Conservation (phyloP, 2,113 vertebrate species). For the Pitta sordida region DNA sequence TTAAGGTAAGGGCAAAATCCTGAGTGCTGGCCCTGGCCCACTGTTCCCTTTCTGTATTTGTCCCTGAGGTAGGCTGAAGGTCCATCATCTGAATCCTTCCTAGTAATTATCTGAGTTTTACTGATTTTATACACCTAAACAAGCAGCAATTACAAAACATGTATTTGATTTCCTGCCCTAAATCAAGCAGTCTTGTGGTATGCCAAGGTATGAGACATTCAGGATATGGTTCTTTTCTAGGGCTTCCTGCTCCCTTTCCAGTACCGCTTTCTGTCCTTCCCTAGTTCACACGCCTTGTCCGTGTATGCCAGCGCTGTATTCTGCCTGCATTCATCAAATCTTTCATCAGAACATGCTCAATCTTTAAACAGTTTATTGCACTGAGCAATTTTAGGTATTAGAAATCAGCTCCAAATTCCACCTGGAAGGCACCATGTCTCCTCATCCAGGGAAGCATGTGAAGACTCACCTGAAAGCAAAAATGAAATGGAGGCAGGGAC, state of each 20-base stretch:
- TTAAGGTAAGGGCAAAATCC: not conserved
- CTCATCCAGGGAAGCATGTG: not conserved
- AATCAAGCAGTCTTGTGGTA: not conserved
- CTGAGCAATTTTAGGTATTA: not conserved
- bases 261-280: not conserved
- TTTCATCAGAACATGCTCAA: not conserved
- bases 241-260: not conserved
- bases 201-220: not conserved
- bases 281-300: accelerated
- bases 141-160: not conserved
- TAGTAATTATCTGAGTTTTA: not conserved
- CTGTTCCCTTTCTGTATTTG: accelerated
- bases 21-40: not conserved
- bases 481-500: not conserved
- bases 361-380: not conserved
- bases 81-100: not conserved
- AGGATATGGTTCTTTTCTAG: not conserved
- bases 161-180: not conserved
- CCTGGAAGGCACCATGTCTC: not conserved
- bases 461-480: not conserved
- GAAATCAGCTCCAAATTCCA: not conserved
- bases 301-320: not conserved
- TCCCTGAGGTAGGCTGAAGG: not conserved
- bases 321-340: not conserved
- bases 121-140: not conserved